Percentiles rank a stretch among this genome's conserved stretches.
phyloP scores from a whole-genome alignment of 2,888 invertebrate genomes.

The Heliconius sara region DNA sequence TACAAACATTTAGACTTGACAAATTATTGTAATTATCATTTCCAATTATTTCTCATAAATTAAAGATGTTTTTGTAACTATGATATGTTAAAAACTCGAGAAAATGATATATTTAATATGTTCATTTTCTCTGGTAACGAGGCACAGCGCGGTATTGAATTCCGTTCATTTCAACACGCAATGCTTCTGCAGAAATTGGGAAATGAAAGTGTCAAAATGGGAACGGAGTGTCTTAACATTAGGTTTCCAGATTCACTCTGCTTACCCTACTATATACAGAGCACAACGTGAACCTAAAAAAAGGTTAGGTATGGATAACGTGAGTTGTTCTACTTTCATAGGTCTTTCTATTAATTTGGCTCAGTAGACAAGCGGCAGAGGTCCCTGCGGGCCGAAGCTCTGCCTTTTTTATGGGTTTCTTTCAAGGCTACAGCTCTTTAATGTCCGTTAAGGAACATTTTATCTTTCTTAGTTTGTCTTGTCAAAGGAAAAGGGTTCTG shows the following conservation, averaged over 20 bases:
- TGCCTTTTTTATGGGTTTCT: slow-evolving; percentile 75
- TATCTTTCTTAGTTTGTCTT: slow-evolving; percentile 81
- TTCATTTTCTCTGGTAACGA: no score
- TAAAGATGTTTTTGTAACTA: background rate
- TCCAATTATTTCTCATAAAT: background rate
- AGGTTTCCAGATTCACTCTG: no score
- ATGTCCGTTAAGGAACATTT: slow-evolving; percentile 80
- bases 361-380: slow-evolving; percentile 57
- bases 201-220: no score
- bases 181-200: no score
- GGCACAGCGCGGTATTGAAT: no score
- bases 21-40: background rate
- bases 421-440: slow-evolving; percentile 74
- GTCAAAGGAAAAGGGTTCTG: slow-evolving; percentile 76
- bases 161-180: no score
- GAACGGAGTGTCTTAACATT: no score
- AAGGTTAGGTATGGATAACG: background rate
- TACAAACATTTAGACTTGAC: slow-evolving; percentile 51
- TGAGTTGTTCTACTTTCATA: slow-evolving; percentile 53
- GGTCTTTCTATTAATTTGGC: slow-evolving; percentile 72
- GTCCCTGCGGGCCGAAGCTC: slow-evolving; percentile 66
- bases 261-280: no score
- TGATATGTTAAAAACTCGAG: background rate
- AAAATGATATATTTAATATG: no score
- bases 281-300: background rate